Percentiles rank a stretch among this genome's conserved stretches.
phyloP scores from a whole-genome alignment of 2,113 vertebrate species.

The Lathamus discolor region DNA sequence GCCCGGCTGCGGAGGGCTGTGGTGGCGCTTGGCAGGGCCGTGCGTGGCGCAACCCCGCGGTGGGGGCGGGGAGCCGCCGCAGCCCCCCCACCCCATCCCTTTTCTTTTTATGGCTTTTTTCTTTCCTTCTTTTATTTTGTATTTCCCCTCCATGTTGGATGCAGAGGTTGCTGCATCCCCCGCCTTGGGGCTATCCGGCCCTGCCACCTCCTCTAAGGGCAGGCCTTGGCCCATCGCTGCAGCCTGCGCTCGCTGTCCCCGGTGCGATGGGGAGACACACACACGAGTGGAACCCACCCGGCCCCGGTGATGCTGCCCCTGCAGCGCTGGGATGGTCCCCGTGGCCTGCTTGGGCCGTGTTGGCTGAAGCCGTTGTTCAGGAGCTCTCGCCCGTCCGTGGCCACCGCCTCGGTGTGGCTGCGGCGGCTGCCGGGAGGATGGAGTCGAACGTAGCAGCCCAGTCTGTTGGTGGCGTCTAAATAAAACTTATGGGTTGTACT shows the following conservation, averaged over 20 bases:
- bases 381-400: neutral
- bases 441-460: neutral
- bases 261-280: neutral
- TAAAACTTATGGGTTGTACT: neutral
- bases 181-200: neutral
- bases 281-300: no score
- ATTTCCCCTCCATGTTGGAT: neutral
- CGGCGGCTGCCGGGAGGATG: neutral
- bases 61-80: neutral
- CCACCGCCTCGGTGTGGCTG: neutral
- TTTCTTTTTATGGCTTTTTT: neutral
- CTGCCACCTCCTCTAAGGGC: neutral
- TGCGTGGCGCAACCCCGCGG: neutral
- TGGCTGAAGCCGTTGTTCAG: neutral
- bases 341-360: neutral
- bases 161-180: neutral
- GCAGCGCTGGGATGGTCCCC: accelerated
- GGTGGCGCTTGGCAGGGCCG: neutral
- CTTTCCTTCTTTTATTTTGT: neutral
- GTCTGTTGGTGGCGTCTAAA: neutral
- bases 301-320: neutral
- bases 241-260: neutral
- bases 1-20: neutral
- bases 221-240: neutral
- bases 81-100: no score